Evolutionary conservation across 2,797 vertebrate species (phyloP).

Genomic region (Spea hammondii): DNA sequence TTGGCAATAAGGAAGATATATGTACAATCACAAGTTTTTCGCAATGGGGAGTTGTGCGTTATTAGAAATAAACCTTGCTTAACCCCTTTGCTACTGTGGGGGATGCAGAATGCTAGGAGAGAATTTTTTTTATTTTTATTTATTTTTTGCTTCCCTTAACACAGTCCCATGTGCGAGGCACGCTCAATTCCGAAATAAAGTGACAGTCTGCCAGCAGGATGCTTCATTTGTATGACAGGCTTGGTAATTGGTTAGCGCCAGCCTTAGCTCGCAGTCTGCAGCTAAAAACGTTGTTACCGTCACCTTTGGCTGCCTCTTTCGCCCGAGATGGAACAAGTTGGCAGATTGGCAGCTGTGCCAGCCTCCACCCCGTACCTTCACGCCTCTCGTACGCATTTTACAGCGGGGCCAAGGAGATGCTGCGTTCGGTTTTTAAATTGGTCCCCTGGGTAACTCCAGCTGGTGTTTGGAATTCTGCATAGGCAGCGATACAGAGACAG

Average conservation of each 20-base stretch:
- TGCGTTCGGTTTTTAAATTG: slow-evolving; percentile 44
- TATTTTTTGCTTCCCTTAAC: not conserved
- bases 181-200: slow-evolving; percentile 8
- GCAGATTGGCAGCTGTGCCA: slow-evolving; percentile 41
- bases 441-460: slow-evolving; percentile 44
- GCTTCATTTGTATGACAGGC: slow-evolving; percentile 42
- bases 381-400: slow-evolving; percentile 34
- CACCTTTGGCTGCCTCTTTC: slow-evolving; percentile 47
- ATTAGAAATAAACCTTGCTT: no score
- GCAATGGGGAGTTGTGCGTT: no score
- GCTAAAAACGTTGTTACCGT: slow-evolving; percentile 33
- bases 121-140: not conserved
- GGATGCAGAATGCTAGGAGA: no score
- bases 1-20: no score
- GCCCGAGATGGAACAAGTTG: slow-evolving; percentile 23
- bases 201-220: slow-evolving; percentile 33
- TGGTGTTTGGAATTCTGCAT: slow-evolving; percentile 44
- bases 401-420: slow-evolving; percentile 46
- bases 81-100: no score
- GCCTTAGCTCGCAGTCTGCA: slow-evolving; percentile 24
- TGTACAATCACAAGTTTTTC: no score
- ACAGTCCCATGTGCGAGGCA: not conserved
- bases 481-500: slow-evolving; percentile 36
- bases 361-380: slow-evolving; percentile 39
- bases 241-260: slow-evolving; percentile 37